Evolutionary conservation across 2,888 invertebrate species (phyloP).

Genomic region (Catocala fraxini): DNA sequence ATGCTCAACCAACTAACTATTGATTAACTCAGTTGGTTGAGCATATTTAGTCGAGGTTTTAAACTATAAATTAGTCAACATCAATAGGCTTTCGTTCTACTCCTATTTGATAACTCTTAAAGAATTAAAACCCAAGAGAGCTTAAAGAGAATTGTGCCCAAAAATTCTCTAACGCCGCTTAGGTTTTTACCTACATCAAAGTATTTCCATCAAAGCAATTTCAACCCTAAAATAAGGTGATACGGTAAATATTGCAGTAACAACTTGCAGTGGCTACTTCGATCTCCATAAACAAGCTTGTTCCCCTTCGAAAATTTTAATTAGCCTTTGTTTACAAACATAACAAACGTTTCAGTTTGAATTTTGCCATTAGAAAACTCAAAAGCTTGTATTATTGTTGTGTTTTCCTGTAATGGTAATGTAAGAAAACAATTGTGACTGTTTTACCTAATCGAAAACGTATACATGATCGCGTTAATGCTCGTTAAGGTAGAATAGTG

Average conservation of each 20-base stretch:
- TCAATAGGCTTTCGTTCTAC: too few relatives aligned
- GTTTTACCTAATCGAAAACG: too few relatives aligned
- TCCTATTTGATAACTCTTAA: slow-evolving; percentile 21
- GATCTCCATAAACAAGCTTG: slow-evolving; percentile 33
- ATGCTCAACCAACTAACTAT: too few relatives aligned
- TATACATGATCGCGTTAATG: too few relatives aligned
- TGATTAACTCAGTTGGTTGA: too few relatives aligned
- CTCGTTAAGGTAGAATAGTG: too few relatives aligned
- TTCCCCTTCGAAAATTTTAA: slow-evolving; percentile 52
- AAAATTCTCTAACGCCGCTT: slow-evolving; percentile 29
- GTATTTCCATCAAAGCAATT: slow-evolving; percentile 15
- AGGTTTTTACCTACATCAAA: slow-evolving; percentile 20
- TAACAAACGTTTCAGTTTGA: slow-evolving; percentile 48
- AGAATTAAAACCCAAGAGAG: slow-evolving; percentile 22
- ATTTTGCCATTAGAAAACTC: slow-evolving; percentile 28
- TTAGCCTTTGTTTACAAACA: slow-evolving; percentile 58
- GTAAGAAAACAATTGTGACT: too few relatives aligned
- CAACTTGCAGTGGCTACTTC: slow-evolving; percentile 21
- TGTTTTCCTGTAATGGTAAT: not conserved
- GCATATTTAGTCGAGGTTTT: too few relatives aligned
- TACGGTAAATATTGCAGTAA: slow-evolving; percentile 12
- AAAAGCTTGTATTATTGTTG: not conserved
- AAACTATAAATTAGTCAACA: too few relatives aligned
- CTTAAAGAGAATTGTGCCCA: slow-evolving; percentile 31
- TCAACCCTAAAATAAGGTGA: slow-evolving; percentile 4